A percentile compares a stretch with the other conserved stretches of the same genome.
phyloP scores from a whole-genome alignment of 2,113 vertebrate species.

The Acrocephalus arundinaceus region DNA sequence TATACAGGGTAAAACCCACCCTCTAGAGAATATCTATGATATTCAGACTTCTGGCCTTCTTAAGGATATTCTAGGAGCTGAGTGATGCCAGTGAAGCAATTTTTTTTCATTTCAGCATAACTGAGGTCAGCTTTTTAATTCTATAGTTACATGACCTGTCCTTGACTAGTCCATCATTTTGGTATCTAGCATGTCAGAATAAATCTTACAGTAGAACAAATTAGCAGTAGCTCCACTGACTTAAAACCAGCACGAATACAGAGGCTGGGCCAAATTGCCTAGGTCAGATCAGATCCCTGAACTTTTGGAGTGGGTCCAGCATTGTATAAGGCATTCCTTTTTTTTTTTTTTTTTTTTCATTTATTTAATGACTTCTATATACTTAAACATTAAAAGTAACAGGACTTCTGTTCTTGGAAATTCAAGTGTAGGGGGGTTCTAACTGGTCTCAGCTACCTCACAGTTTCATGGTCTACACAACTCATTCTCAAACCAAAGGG shows the following conservation, averaged over 20 bases:
- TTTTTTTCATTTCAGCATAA: neutral
- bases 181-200: neutral
- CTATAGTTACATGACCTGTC: neutral
- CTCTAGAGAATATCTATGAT: neutral
- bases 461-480: rapidly evolving
- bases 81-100: neutral
- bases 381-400: neutral
- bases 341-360: neutral
- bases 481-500: neutral
- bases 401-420: constrained; percentile 38
- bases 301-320: constrained; percentile 32
- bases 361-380: neutral
- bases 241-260: neutral
- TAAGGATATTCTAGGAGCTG: neutral
- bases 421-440: neutral
- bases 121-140: neutral
- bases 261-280: neutral
- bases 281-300: neutral
- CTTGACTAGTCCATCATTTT: neutral
- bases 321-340: neutral
- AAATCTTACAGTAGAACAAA: neutral
- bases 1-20: neutral
- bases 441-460: neutral
- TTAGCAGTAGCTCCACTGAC: neutral
- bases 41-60: neutral